Base-by-base conservation (phyloP, 2,797 vertebrate species). In the Coreius guichenoti region DNA sequence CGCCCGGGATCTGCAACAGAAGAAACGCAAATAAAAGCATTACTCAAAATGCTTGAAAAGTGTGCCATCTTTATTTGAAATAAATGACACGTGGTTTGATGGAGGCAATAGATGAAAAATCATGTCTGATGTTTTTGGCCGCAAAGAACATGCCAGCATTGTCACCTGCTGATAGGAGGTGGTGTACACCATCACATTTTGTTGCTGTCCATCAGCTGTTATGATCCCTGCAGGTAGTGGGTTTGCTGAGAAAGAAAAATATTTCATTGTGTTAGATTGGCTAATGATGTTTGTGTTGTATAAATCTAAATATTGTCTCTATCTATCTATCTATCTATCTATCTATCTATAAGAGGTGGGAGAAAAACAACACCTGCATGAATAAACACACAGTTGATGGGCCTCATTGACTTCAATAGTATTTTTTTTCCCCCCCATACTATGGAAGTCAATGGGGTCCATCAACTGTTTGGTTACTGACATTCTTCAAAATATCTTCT, bases 141-240 rank as follows among this genome's bases (percentile, higher is more conserved):
- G 3, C 1, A 67, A 68, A 21, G 12, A 76, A 76, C 39, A 31
- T 31, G 19, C 14, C 12, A 23, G 5, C 13, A 49, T n/a, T 12
- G 81, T 70, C 93, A 99, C 98, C 98, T 99, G 98, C 95, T 99
- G 98, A 89, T 99, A 99, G 0, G 98, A 97, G 67, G 98, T 99
- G 91, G 98, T 99, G 91, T 99, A 99, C 90, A 99, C 98, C 98
- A 99, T 99, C 87, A 99, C 98, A 17, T 99, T 99, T 92, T 98
- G 98, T 93, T 98, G 98, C 88, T 99, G 98, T n/a, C 98, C 98
- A 0, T 99, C 98, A 88, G 98, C 95, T 88, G 98, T 98, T 93
- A 99, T 99, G 85, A 99, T 97, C 83, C 98, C 98, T 75, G 97
- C 96, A 88, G 97, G 97, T 92, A 99, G 95, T 81, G 96, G 97